Evolutionary conservation across 2,888 invertebrate species (phyloP).

Genomic region (Drosophila flavopinicola): DNA sequence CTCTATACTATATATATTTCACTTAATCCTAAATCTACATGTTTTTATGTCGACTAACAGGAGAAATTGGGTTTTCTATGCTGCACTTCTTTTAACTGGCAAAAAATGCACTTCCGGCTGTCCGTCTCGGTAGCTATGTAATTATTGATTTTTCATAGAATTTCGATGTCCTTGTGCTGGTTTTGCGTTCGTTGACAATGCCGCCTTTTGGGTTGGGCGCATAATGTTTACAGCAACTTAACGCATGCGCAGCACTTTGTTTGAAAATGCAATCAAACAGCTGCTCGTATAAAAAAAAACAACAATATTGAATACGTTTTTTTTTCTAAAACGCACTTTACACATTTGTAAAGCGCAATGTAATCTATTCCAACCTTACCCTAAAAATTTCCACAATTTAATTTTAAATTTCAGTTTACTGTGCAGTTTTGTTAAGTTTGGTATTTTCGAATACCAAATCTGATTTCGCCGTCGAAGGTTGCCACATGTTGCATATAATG

Average conservation of each 20-base stretch:
- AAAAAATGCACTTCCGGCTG: constrained; percentile 70
- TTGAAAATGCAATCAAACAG: constrained; percentile 55
- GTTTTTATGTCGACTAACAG: neutral
- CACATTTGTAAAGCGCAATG: too few species aligned
- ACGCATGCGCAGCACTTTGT: constrained; percentile 53
- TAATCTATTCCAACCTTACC: too few species aligned
- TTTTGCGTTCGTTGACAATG: constrained; percentile 70
- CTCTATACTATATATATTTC: neutral
- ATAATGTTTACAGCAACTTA: constrained; percentile 59
- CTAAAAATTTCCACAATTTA: neutral
- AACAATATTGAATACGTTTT: neutral
- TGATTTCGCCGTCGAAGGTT: neutral
- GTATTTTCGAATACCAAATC: constrained; percentile 9
- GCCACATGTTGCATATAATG: neutral
- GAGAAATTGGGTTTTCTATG: constrained; percentile 5
- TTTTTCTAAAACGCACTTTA: too few species aligned
- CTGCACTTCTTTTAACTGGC: constrained; percentile 37
- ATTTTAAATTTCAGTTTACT: neutral
- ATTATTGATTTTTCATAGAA: constrained; percentile 81
- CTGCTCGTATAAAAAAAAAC: neutral
- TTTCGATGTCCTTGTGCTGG: constrained; percentile 80
- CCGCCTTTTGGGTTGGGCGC: constrained; percentile 58
- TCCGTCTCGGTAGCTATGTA: constrained; percentile 48
- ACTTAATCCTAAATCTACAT: constrained; percentile 26
- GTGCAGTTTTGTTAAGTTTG: constrained; percentile 2